Percentiles rank a stretch among this genome's conserved stretches.
phyloP scores from a whole-genome alignment of 2,113 vertebrate species.

The Balaeniceps rex region DNA sequence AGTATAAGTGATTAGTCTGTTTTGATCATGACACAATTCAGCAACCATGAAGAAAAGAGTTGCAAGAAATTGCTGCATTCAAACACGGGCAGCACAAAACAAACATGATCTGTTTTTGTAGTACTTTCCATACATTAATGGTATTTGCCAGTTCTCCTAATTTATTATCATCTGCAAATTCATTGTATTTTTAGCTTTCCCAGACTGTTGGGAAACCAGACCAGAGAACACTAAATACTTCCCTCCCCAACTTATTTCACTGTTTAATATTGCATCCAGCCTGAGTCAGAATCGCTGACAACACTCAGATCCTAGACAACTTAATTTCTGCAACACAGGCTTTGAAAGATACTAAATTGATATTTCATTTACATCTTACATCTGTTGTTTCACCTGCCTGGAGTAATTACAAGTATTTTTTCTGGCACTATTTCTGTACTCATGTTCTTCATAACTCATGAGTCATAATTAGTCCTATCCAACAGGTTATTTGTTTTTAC shows the following conservation, averaged over 20 bases:
- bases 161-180: neutral
- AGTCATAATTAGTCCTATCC: neutral
- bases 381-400: neutral
- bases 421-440: neutral
- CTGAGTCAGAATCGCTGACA: neutral
- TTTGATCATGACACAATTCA: neutral
- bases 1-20: neutral
- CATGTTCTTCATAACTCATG: neutral
- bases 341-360: neutral
- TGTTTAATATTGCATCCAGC: neutral
- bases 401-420: neutral
- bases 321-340: neutral
- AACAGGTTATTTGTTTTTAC: neutral
- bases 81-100: neutral
- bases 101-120: fast-evolving
- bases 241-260: neutral
- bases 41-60: neutral
- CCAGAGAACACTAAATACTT: neutral
- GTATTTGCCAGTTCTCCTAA: neutral
- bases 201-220: neutral
- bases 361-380: neutral
- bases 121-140: neutral
- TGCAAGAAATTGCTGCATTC: neutral
- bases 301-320: neutral
- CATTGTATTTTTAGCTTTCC: neutral